phyloP scores from a whole-genome alignment of 2,797 vertebrate genomes.

The Staurois parvus region DNA sequence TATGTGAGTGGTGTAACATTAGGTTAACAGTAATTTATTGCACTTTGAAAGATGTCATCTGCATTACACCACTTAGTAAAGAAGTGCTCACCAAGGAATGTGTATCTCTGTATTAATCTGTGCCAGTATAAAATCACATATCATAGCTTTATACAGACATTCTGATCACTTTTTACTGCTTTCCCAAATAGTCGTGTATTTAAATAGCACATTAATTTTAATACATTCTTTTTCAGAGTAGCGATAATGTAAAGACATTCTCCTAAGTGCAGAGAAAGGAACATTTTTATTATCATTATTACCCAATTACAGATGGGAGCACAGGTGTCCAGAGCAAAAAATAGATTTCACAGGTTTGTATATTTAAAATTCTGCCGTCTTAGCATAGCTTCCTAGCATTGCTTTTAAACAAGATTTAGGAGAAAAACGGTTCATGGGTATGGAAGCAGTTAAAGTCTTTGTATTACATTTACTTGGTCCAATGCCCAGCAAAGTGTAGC shows the following conservation, averaged over 20 bases:
- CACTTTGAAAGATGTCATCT: neutral
- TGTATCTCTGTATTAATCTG: constrained; percentile 42
- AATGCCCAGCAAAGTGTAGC: constrained; percentile 39
- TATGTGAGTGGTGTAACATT: neutral
- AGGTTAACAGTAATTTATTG: neutral
- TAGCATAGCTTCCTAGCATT: neutral
- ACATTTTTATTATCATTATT: constrained; percentile 61
- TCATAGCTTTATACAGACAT: constrained; percentile 47
- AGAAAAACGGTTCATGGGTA: neutral
- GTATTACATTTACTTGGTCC: constrained; percentile 40
- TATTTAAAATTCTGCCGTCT: constrained; percentile 35
- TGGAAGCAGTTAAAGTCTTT: constrained; percentile 24
- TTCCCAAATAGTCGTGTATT: constrained; percentile 58
- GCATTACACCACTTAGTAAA: constrained; percentile 17
- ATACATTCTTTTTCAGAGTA: constrained; percentile 53
- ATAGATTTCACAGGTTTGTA: constrained; percentile 39
- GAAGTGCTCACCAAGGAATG: neutral
- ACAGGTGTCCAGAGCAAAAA: constrained; percentile 50
- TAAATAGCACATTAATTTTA: constrained; percentile 61
- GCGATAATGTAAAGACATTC: constrained; percentile 55
- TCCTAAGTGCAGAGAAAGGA: constrained; percentile 52
- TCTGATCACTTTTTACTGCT: constrained; percentile 55
- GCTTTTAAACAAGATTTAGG: neutral
- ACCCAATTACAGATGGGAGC: constrained; percentile 53
- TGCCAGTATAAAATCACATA: constrained; percentile 43